Evolutionary conservation across 2,888 invertebrate genomes (phyloP), one percentile per base, ranked within the genome.

Genomic region (Melieria omissa): DNA sequence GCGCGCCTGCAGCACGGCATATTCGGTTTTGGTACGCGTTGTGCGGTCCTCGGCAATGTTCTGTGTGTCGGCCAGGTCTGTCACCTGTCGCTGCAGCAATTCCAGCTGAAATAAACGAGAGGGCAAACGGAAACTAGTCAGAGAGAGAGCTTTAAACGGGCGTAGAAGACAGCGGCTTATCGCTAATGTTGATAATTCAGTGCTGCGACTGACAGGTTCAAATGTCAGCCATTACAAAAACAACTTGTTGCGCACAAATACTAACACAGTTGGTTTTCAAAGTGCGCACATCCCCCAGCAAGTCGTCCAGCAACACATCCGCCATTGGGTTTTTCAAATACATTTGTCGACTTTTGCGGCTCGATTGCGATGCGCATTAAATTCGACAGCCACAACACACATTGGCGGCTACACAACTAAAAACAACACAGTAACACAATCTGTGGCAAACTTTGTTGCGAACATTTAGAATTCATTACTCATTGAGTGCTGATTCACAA

Each of bases 41-140:
- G 97, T 97, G 77, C 95, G 90, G 86, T 96, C 95, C 86, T 97
- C 96, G 8, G 93, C 93, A 71, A 93, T 92, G 81, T 91, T 92
- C 83, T 96, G 96, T 65, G 94, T 94, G 86, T 97, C 96, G 64
- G 94, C 94, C 80, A 98, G 89, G 73, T 93, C 93, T 75, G 93
- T 93, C 87, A 98, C 94, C 89, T 97, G 96, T 85, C 96, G 95
- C 88, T 98, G 97, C 76, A 98, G 90, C 82, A 95, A 90, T 89
- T 96, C 94, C 84, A 97, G 94, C 97, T 97, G 88, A 41, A 88
- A 88, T 78, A 79, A 81, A 81, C 57, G 6, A 9, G 16, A 60
- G 14, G 10, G 10, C 29, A 29, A 29, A 29, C 29, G 29, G 29
- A 29, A 29, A 29, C 29, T 29, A 29, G 29, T 29, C 29, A 14